phyloP scores from a whole-genome alignment of 2,888 invertebrate species.

The Drosophila paracracens region DNA sequence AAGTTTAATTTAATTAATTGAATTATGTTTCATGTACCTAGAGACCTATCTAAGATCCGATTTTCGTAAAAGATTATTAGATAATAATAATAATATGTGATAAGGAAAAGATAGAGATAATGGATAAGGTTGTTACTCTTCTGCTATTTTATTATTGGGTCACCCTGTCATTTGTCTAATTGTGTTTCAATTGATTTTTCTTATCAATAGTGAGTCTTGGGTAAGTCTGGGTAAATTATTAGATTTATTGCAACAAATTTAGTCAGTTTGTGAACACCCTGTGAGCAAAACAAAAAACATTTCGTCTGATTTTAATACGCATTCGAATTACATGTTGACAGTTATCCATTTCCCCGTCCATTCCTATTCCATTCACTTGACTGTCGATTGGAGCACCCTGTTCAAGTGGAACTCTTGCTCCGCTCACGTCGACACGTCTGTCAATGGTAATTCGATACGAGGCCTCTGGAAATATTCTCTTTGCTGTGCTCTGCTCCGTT shows the following conservation, averaged over 20 bases:
- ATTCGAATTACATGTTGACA: not conserved
- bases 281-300: not conserved
- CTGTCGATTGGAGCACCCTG: constrained; percentile 24
- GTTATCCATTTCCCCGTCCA: not conserved
- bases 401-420: constrained; percentile 18
- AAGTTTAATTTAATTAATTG: constrained; percentile 21
- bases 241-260: not conserved
- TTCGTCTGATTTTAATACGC: not conserved
- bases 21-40: constrained; percentile 9
- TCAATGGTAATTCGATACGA: constrained; percentile 74
- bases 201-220: too few relatives aligned
- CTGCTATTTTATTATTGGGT: not conserved
- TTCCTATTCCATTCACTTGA: not conserved
- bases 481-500: constrained; percentile 31
- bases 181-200: not conserved
- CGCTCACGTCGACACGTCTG: constrained; percentile 37
- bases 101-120: not conserved
- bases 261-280: not conserved
- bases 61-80: not conserved
- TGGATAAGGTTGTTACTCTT: not conserved
- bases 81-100: not conserved
- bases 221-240: not conserved
- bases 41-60: not conserved
- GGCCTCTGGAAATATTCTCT: constrained; percentile 72
- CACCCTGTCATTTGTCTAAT: not conserved